phyloP scores from a whole-genome alignment of 23 tunicate species.

The Styela plicata region DNA sequence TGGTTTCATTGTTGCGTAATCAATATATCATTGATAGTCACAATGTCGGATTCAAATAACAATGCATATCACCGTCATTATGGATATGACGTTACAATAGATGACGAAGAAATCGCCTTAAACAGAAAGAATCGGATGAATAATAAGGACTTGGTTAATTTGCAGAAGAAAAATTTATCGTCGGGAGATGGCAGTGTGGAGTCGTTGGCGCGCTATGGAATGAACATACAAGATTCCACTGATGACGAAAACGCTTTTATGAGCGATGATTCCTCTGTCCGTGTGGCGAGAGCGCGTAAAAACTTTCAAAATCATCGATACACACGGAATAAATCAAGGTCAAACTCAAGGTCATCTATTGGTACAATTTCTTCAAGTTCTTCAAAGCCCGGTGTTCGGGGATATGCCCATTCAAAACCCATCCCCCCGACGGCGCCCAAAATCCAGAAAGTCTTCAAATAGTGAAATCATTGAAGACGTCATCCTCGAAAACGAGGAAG shows the following conservation, averaged over 20 bases:
- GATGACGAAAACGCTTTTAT: constrained; percentile 26
- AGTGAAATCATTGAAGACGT: constrained; percentile 9
- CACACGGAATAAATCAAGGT: background rate
- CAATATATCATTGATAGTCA: background rate
- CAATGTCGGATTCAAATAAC: constrained; percentile 20
- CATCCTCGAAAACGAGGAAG: constrained; percentile 18
- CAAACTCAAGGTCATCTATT: background rate
- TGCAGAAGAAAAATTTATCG: background rate
- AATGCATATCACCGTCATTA: background rate
- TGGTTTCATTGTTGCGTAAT: too few relatives aligned
- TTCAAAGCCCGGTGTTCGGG: background rate
- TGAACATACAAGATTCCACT: background rate
- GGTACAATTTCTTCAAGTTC: background rate
- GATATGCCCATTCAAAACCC: background rate
- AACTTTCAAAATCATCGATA: background rate
- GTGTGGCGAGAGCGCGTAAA: background rate
- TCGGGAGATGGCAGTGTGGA: background rate
- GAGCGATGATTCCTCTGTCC: constrained; percentile 11
- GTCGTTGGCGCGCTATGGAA: constrained; percentile 1
- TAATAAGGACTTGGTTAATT: background rate
- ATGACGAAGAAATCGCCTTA: background rate
- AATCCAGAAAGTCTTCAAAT: background rate
- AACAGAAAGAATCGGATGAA: background rate
- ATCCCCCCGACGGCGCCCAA: background rate
- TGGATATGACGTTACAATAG: constrained; percentile 2